A percentile compares a stretch with the other conserved stretches of the same genome.
These are phyloP conservation scores for Drosophila sturtevanti DNA, from an alignment of 1,140 invertebrate genomes.

Conservation along the genomic window DNA sequence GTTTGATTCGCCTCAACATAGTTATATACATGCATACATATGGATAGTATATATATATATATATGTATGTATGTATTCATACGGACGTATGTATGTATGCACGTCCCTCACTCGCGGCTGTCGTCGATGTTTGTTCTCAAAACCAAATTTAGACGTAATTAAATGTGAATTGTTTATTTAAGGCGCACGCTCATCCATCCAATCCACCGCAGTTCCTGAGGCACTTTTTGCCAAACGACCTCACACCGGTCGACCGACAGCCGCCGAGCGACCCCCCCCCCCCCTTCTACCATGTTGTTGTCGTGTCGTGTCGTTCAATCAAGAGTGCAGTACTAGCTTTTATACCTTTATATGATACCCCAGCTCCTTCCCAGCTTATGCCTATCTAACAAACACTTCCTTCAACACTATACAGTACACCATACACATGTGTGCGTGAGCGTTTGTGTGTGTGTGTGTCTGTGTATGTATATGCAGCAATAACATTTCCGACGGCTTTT, in stretches of 20 bases:
- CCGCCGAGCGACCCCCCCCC: no score
- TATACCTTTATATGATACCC: background rate
- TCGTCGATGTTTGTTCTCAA: slow-evolving; percentile 81
- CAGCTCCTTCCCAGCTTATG: background rate
- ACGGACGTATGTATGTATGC: slow-evolving; percentile 5
- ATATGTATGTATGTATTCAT: slow-evolving; percentile 34
- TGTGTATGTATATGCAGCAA: background rate
- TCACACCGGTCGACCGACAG: background rate
- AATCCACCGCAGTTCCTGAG: slow-evolving; percentile 19
- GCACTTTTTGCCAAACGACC: background rate
- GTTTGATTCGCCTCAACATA: background rate
- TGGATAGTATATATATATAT: background rate
- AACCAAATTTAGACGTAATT: slow-evolving; percentile 83
- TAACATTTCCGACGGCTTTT: slow-evolving; percentile 39
- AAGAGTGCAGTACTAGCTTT: slow-evolving; percentile 46
- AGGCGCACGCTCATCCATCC: slow-evolving; percentile 70
- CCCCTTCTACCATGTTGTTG: background rate
- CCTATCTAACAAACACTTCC: slow-evolving; percentile 10
- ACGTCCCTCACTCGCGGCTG: slow-evolving; percentile 49
- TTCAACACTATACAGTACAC: slow-evolving; percentile 1
- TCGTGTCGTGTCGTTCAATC: slow-evolving; percentile 63
- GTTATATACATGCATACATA: slow-evolving; percentile 14
- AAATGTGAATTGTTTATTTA: slow-evolving; percentile 83
- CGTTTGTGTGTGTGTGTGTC: background rate
- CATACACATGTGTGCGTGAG: background rate